These are phyloP conservation scores for Rugalucina vietnamica DNA, from an alignment of 2,888 invertebrate species.

Conservation along the genomic window DNA sequence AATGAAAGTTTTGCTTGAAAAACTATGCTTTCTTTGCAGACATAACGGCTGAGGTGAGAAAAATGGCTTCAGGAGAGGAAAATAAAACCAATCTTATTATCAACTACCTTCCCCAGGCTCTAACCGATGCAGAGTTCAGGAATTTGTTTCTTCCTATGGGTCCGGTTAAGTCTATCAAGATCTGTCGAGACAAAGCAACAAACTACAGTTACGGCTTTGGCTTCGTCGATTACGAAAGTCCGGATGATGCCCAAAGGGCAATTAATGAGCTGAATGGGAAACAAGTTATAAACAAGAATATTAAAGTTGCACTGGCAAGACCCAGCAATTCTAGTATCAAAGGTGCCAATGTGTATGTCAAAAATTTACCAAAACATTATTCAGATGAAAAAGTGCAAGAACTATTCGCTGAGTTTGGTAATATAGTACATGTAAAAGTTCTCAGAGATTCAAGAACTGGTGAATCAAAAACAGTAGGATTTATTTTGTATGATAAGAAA, in stretches of 20 bases:
- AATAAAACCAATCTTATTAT: slow-evolving; percentile 93
- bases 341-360: slow-evolving; percentile 96
- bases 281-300: slow-evolving; percentile 94
- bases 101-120: slow-evolving; percentile 97
- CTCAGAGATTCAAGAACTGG: slow-evolving; percentile 94
- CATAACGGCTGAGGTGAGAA: slow-evolving; percentile 1
- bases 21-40: neutral
- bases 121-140: slow-evolving; percentile 95
- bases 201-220: slow-evolving; percentile 98
- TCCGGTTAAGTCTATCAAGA: slow-evolving; percentile 94
- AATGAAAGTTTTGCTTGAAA: too few relatives aligned
- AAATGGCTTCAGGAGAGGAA: slow-evolving; percentile 34
- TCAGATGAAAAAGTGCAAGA: slow-evolving; percentile 91
- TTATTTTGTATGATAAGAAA: slow-evolving; percentile 91
- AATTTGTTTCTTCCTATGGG: slow-evolving; percentile 95
- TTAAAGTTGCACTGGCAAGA: slow-evolving; percentile 96
- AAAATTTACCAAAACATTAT: slow-evolving; percentile 89
- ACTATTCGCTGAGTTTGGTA: slow-evolving; percentile 94
- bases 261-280: slow-evolving; percentile 94
- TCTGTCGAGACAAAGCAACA: slow-evolving; percentile 87
- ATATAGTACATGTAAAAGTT: slow-evolving; percentile 96
- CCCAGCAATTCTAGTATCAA: slow-evolving; percentile 96
- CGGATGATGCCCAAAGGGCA: slow-evolving; percentile 93
- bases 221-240: slow-evolving; percentile 94
- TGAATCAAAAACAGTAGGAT: slow-evolving; percentile 94